phyloP scores from a whole-genome alignment of 2,113 vertebrate species.

The Bubo bubo region DNA sequence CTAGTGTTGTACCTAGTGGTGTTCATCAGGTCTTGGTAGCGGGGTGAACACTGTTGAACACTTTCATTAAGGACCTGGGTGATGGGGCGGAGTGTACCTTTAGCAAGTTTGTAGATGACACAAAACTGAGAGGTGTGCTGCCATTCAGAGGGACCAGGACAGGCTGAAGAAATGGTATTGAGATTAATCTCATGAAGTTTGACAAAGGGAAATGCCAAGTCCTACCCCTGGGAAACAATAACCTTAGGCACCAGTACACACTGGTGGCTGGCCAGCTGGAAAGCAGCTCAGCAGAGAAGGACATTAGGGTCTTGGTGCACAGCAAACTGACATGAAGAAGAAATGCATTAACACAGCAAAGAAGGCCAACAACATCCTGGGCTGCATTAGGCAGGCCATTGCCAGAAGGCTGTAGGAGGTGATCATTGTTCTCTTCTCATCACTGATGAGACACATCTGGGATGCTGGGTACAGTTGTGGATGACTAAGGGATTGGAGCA shows the following conservation, averaged over 20 bases:
- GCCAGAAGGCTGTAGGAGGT: not conserved
- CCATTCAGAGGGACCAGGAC: not conserved
- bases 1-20: not conserved
- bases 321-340: not conserved
- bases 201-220: not conserved
- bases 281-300: not conserved
- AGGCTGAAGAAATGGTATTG: not conserved
- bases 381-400: not conserved
- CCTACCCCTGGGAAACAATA: not conserved
- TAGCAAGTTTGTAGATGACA: not conserved
- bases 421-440: not conserved
- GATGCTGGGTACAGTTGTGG: not conserved
- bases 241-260: fast-evolving
- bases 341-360: not conserved
- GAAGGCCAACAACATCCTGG: not conserved
- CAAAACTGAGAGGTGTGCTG: not conserved
- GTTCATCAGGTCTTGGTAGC: not conserved
- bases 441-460: not conserved
- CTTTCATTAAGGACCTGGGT: not conserved
- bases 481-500: not conserved
- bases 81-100: not conserved
- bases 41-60: not conserved
- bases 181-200: not conserved
- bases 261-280: not conserved
- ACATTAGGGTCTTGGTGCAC: not conserved